Evolutionary conservation across 1,140 invertebrate species (phyloP), one percentile per base, ranked within the genome.

Genomic region (Archegozetes longisetosus): DNA sequence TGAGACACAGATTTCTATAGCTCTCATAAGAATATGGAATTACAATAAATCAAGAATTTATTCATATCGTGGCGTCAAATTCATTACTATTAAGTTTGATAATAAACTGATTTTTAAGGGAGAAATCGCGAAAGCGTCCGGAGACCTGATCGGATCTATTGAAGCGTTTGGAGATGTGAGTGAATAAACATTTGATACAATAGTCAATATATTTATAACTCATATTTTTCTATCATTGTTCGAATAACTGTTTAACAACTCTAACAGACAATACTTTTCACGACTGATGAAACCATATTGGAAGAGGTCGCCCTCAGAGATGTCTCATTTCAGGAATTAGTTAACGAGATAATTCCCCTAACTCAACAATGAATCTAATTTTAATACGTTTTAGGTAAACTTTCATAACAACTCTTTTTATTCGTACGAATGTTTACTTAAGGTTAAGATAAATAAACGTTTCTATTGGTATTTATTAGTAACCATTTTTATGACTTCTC

Each of bases 1-100:
- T 69, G 68, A 74, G 17, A 71, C 77, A 59, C 67, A 69, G 46
- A 73, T 77, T 58, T 76, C 74, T 46, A 66, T 88, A 20, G 83
- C 84, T 23, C 71, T 88, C 68, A 76, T 87, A 54, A 76, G 85
- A 69, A 81, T 88, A 66, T 88, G 85, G 85, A 88, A 88, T 70
- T 88, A 88, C 67, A 88, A 88, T 69, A 87, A 88, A 71, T 87
- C 84, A 1, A 74, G 85, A 61, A 86, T 87, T 62, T 83, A 88
- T 74, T 85, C 84, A 1, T 80, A 80, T 61, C 76, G 84, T 62
- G 85, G 85, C 61, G 82, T 79, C 13, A 80, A 78, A 67, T 74
- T 85, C 66, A 72, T 87, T 2, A 74, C 79, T 46, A 80, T 88
- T n/a, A 77, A 74, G 56, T 68, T 88, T 53, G 83, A 88, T 68